These are phyloP conservation scores for Scaeva pyrastri DNA, from an alignment of 2,888 invertebrate species.

Conservation along the genomic window DNA sequence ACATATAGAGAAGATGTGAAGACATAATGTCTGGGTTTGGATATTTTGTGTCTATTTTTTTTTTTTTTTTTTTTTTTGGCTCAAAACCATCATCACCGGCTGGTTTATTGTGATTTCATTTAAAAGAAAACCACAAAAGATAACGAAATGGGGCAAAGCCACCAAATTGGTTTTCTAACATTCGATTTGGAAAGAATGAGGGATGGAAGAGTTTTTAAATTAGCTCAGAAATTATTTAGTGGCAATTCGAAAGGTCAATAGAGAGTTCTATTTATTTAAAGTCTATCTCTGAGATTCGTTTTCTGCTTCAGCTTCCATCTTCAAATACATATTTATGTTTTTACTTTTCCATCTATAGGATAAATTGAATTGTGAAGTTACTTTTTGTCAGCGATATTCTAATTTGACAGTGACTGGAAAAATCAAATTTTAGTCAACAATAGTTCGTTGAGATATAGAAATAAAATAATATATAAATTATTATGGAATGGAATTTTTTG, in stretches of 20 bases:
- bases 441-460: too few species aligned
- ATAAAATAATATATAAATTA: too few species aligned
- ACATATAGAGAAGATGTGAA: conserved; percentile 1
- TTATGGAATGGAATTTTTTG: too few species aligned
- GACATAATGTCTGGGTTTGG: conserved; percentile 27
- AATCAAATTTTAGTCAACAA: too few species aligned
- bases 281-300: neutral
- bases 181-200: conserved; percentile 36
- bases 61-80: conserved; percentile 3
- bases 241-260: conserved; percentile 61
- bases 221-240: conserved; percentile 66
- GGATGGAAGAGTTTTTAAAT: conserved; percentile 40
- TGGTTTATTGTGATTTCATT: conserved; percentile 67
- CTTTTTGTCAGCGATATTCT: neutral
- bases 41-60: conserved; percentile 30
- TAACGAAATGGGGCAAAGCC: conserved; percentile 40
- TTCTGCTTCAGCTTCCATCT: neutral
- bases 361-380: neutral
- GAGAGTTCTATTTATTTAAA: conserved; percentile 25
- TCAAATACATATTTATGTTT: neutral
- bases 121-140: conserved; percentile 34
- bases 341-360: neutral
- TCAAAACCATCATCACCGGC: conserved; percentile 32
- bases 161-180: conserved; percentile 60
- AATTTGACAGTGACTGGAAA: neutral